Evolutionary conservation across 2,888 invertebrate genomes (phyloP), one percentile per base, ranked within the genome.

Genomic region (Podotricha telesiphe): DNA sequence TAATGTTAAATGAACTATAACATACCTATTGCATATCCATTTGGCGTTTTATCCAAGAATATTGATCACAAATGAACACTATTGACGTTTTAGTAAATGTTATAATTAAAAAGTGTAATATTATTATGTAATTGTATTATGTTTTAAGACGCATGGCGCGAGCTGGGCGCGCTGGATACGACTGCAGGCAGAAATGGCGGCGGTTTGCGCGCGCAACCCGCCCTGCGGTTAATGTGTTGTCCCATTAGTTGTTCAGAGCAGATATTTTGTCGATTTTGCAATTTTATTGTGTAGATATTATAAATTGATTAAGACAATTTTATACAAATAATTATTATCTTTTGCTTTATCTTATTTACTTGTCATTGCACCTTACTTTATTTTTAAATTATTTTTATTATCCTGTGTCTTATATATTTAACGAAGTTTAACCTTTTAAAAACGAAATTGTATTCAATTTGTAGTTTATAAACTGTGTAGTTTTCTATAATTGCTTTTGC

Each of bases 181-280:
- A 90, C 89, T 91, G 91, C 91, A 86, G 90, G 86, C 81, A 83
- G 87, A 83, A 90, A 91, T 91, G 91, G 91, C 91, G 84, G 88
- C 74, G 75, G 80, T 68, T 0, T 89, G 91, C 91, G 91, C 91
- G 91, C 91, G 91, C 91, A 85, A 82, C 80, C 87, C 90, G 90
- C 91, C 91, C 90, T 84, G 80, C 77, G 80, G 74, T 80, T 82
- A 86, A 79, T 73, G 76, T 65, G 74, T 68, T 67, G 77, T 83
- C 76, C 59, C 73, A 20, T 70, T 75, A 67, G 2, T 13, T 73
- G 79, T 77, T 50, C 58, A 28, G 8, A 45, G 22, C 50, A 28
- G 28, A 17, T 22, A 40, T 55, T 22, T 48, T 62, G 67, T 51
- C 56, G 22, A 13, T 17, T 47, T 19, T 13, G 19, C 34, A 15